Evolutionary conservation across 2,888 invertebrate species (phyloP).

Genomic region (Megamerina dolium): DNA sequence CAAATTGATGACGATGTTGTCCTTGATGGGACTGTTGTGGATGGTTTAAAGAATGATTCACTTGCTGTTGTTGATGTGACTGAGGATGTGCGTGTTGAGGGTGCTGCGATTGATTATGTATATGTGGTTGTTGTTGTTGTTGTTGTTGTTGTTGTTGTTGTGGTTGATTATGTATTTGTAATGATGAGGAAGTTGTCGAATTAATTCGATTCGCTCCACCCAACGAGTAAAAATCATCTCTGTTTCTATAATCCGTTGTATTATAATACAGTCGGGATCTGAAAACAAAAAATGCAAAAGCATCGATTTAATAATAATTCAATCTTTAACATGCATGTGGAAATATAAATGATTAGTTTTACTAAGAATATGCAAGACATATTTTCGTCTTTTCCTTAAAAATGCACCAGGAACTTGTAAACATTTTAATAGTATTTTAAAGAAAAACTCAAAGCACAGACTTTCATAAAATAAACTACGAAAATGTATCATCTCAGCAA

Average conservation of each 20-base stretch:
- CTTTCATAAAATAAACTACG: no score
- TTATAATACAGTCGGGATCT: conserved; percentile 47
- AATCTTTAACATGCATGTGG: no score
- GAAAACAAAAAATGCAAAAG: conserved; percentile 4
- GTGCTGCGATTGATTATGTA: conserved; percentile 13
- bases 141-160: conserved; percentile 20
- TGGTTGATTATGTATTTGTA: conserved; percentile 22
- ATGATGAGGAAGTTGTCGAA: conserved; percentile 24
- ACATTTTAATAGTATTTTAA: no score
- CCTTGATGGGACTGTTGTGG: conserved; percentile 14
- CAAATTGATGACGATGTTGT: conserved; percentile 25
- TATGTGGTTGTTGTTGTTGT: conserved; percentile 15
- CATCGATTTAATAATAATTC: no score
- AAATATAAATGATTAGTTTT: no score
- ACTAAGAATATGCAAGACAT: no score
- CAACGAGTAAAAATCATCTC: conserved; percentile 43
- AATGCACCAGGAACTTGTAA: no score
- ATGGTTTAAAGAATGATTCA: conserved; percentile 19
- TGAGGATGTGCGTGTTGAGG: conserved; percentile 21
- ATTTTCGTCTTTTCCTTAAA: no score
- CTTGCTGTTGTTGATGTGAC: conserved; percentile 4
- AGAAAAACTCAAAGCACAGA: no score
- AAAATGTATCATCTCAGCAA: no score
- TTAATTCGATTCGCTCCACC: conserved; percentile 29
- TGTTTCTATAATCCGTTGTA: conserved; percentile 43